Evolutionary conservation across 92 coral and sea anemone species (phyloP), one percentile per base, ranked within the genome.

Genomic region (Heteractis magnifica): DNA sequence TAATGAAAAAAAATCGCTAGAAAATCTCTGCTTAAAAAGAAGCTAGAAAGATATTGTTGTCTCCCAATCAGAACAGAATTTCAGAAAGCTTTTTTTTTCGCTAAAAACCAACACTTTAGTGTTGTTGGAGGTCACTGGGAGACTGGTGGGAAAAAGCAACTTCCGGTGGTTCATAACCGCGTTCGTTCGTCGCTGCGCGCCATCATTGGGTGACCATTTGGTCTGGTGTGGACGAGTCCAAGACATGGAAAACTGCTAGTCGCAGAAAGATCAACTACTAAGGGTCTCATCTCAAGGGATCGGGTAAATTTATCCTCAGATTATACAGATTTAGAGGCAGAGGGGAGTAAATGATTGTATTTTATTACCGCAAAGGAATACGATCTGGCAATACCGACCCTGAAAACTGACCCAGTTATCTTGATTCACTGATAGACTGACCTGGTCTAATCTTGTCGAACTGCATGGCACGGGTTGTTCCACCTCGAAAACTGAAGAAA

Each of bases 121-220:
- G 16, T 8, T 5, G 82, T 41, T 12, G 64, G 73, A 21, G 51
- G 73, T 20, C 56, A 26, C 18, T 18, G 56, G 77, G 84, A 81
- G 84, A 70, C 77, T 81, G 84, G 83, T 49, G 52, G 77, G 44
- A 70, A 70, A 20, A 20, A 7, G n/a, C 11, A 12, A 81, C 84
- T 81, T 81, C 84, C 84, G 84, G 84, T 81, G 16, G 12, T 18
- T 20, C 70, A 62, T 6, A 6, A 6, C 70, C 70, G 20, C 70
- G 70, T 23, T 62, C 59, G 14, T 8, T 13, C 59, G n/a, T 59
- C 70, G 70, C 70, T 62, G 83, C 75, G 49, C 83, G 52, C 50
- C 51, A 19, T 74, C 76, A 80, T 81, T 21, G n/a, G 19, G 84
- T 81, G 84, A 81, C 84, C 84, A 81, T 81, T 81, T 80, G 83